Percentiles rank a stretch among this genome's conserved stretches.
Conservation (phyloP, 2,888 invertebrate species). For the Eledona agricola region DNA sequence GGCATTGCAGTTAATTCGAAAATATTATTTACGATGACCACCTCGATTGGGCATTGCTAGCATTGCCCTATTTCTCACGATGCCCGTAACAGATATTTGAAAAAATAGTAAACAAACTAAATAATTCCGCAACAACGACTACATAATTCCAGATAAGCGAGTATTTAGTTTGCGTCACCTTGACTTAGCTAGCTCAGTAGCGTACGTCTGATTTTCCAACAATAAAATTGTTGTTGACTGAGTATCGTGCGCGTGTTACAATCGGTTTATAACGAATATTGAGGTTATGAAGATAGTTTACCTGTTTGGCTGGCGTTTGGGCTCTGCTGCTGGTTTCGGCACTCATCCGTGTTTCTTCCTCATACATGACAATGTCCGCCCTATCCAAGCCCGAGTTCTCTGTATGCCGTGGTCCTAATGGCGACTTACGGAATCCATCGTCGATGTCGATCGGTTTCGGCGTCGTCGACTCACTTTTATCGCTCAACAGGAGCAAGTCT, state of each 20-base stretch:
- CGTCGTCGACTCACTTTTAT: constrained; percentile 31
- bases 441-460: constrained; percentile 21
- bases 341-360: constrained; percentile 81
- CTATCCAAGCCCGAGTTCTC: constrained; percentile 32
- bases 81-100: too few species aligned
- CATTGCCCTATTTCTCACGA: too few species aligned
- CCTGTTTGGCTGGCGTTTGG: constrained; percentile 61
- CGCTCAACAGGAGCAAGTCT: constrained; percentile 42
- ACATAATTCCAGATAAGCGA: too few species aligned
- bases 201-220: too few species aligned
- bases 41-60: too few species aligned
- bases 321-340: constrained; percentile 66
- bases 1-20: too few species aligned
- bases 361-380: constrained; percentile 68
- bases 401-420: constrained; percentile 37
- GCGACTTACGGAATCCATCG: constrained; percentile 48
- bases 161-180: too few species aligned
- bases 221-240: too few species aligned
- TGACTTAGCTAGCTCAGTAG: too few species aligned
- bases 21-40: too few species aligned
- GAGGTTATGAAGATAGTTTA: constrained; percentile 33
- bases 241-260: not conserved
- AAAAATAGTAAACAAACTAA: too few species aligned
- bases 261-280: not conserved
- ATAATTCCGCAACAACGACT: too few species aligned